These are phyloP conservation scores for Archips crataeganus DNA, from an alignment of 2,888 invertebrate species.

Conservation along the genomic window DNA sequence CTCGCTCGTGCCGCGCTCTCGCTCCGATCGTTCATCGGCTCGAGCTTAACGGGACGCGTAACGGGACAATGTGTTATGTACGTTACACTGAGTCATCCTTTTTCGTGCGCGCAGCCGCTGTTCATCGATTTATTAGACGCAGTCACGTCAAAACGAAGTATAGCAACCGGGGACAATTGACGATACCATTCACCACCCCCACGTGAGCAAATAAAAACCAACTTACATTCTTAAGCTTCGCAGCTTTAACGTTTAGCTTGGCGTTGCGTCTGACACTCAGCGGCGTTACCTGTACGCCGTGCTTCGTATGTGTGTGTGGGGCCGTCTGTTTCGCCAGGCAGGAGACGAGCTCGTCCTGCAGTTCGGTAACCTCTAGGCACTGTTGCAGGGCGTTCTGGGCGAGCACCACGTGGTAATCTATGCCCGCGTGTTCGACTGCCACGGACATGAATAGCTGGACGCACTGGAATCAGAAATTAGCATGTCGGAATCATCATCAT, in stretches of 20 bases:
- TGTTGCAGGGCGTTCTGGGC: slow-evolving; percentile 98
- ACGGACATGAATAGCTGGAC: slow-evolving; percentile 98
- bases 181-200: slow-evolving; percentile 39
- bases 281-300: slow-evolving; percentile 91
- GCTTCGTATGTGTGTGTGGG: slow-evolving; percentile 92
- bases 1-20: no score
- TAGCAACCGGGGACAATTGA: background rate
- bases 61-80: no score
- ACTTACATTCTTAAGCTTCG: slow-evolving; percentile 83
- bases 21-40: no score
- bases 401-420: slow-evolving; percentile 98
- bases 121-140: no score
- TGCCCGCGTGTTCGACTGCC: slow-evolving; percentile 96
- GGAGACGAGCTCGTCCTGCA: slow-evolving; percentile 97
- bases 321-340: slow-evolving; percentile 97
- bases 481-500: no score
- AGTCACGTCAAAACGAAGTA: no score
- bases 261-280: slow-evolving; percentile 47
- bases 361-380: slow-evolving; percentile 94
- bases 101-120: no score
- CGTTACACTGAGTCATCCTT: no score
- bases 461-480: slow-evolving; percentile 85
- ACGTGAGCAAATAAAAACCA: slow-evolving; percentile 36
- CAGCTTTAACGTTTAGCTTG: slow-evolving; percentile 64
- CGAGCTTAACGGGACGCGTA: no score